A percentile compares a stretch with the other conserved stretches of the same genome.
phyloP scores from a whole-genome alignment of 2,113 vertebrate species.

The Vidua chalybeata region DNA sequence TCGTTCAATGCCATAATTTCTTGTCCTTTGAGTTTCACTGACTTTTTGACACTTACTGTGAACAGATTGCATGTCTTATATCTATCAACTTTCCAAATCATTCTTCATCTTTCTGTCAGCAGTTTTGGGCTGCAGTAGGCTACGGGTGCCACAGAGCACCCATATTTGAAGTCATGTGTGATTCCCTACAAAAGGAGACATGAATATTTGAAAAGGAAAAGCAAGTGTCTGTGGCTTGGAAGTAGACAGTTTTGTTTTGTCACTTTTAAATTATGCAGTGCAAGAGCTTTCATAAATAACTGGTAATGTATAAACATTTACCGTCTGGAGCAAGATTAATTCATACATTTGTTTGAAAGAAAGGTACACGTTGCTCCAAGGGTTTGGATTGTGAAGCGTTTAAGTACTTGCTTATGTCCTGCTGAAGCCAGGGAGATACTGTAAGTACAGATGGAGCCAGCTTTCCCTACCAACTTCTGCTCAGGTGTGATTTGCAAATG shows the following conservation, averaged over 20 bases:
- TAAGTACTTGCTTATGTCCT: not conserved
- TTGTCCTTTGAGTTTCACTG: not conserved
- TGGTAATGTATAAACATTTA: slow-evolving; percentile 39
- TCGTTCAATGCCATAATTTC: not conserved
- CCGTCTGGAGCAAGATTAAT: slow-evolving; percentile 29
- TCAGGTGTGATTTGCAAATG: slow-evolving; percentile 58
- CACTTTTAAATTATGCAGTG: slow-evolving; percentile 42
- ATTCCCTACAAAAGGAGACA: not conserved
- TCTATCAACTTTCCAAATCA: not conserved
- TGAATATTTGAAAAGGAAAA: not conserved
- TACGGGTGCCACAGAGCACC: not conserved
- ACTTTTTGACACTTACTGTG: not conserved
- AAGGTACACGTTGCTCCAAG: not conserved
- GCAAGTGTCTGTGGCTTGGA: not conserved
- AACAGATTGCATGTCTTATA: not conserved
- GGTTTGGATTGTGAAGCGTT: not conserved
- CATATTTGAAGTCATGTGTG: not conserved
- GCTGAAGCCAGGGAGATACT: not conserved
- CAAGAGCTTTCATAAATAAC: slow-evolving; percentile 46
- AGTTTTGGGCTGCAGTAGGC: not conserved
- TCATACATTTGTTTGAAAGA: not conserved
- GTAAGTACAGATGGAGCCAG: not conserved
- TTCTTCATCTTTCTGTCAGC: not conserved
- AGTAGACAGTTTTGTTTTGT: not conserved
- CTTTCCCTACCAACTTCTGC: not conserved